These are phyloP conservation scores for Galerucella nymphaeae DNA, from an alignment of 2,888 invertebrate genomes.

Conservation along the genomic window DNA sequence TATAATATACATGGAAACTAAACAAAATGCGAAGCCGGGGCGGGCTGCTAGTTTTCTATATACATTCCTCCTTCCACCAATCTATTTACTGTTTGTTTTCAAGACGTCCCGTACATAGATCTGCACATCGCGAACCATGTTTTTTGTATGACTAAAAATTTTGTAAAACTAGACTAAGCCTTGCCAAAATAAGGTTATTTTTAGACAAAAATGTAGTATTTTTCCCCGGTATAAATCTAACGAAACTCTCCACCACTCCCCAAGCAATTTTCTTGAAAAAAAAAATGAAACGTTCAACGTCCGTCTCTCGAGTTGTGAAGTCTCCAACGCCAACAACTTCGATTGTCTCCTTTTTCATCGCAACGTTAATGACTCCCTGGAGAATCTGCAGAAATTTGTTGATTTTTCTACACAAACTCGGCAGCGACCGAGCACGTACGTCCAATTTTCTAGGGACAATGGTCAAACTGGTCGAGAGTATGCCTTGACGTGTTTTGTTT, in stretches of 20 bases:
- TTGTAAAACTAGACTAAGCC: no score
- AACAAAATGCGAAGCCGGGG: no score
- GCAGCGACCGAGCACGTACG: slow-evolving; percentile 32
- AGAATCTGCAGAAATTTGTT: slow-evolving; percentile 30
- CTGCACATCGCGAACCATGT: no score
- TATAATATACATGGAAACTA: no score
- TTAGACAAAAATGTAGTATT: not conserved
- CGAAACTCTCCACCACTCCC: not conserved
- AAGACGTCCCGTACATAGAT: no score
- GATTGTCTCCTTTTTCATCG: slow-evolving; percentile 26
- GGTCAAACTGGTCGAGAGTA: slow-evolving; percentile 32
- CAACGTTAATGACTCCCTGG: slow-evolving; percentile 34
- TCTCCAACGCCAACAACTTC: not conserved
- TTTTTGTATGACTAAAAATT: no score
- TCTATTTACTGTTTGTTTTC: no score
- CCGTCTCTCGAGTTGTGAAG: not conserved
- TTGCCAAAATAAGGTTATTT: no score
- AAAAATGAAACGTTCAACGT: not conserved
- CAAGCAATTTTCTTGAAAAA: not conserved
- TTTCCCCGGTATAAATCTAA: not conserved
- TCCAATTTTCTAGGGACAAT: slow-evolving; percentile 37
- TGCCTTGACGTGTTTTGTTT: slow-evolving; percentile 37
- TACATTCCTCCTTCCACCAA: no score
- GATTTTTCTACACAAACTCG: slow-evolving; percentile 35
- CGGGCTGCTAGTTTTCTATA: no score